Base-by-base conservation (phyloP, 2,888 invertebrate species). In the Nephrocerus scutellatus region DNA sequence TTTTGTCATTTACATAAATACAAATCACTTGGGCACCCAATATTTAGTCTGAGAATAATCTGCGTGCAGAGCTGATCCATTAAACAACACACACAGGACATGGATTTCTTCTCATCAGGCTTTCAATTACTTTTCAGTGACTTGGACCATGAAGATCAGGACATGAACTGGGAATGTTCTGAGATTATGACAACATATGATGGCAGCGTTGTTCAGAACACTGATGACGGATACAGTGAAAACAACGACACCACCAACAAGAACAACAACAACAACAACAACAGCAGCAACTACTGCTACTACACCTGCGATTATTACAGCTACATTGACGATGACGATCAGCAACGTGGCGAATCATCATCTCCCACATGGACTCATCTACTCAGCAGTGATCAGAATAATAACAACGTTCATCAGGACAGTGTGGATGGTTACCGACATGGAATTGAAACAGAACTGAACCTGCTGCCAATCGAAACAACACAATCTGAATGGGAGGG, bases 81-180 rank as follows among this genome's bases (percentile, higher is more conserved):
- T n/a, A n/a, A n/a, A n/a, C n/a, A n/a, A n/a, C n/a, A n/a, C n/a
- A n/a, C n/a, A n/a, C n/a, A n/a, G n/a, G n/a, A n/a, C n/a, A 66
- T 68, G 66, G 68, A 68, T 39, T 68, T 68, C 56, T 60, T 68
- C 53, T 63, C 68, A 21, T 60, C 66, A 35, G 68, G 64, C 41
- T 66, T 68, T 42, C 68, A 68, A 44, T 64, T 68, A 49, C 55
- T 68, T 31, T 66, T 63, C 50, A 59, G 54, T 38, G 66, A 67
- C 24, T 49, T 66, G 39, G 57, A 61, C 12, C 62, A 62, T 29
- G 51, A 52, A 35, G 23, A 42, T 24, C 15, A 35, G 18, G 38
- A 46, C 2, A 9, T 31, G n/a, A 12, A 14, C 7, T 23, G 24
- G 23, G 30, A 24, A 32, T n/a, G 8, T n/a, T n/a, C n/a, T n/a